A percentile compares a stretch with the other conserved stretches of the same genome.
Evolutionary conservation across 2,113 vertebrate genomes (phyloP).

Genomic region (Orientallactaga bullata): DNA sequence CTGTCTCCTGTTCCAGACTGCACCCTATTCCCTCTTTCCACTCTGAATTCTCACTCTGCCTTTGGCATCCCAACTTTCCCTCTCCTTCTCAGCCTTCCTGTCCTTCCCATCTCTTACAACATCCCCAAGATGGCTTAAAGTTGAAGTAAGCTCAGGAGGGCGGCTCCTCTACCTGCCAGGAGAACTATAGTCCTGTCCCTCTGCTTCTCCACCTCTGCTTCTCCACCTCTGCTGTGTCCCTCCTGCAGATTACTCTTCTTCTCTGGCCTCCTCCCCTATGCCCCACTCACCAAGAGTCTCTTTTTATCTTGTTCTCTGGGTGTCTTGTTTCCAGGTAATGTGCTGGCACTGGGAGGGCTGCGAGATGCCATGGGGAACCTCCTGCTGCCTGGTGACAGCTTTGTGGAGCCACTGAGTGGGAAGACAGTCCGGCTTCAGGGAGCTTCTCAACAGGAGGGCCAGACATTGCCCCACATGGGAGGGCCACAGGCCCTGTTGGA

Average conservation of each 20-base stretch:
- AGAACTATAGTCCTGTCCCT: neutral
- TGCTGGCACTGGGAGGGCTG: slow-evolving; percentile 91
- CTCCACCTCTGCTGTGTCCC: no score
- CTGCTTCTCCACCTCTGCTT: no score
- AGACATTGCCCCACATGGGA: slow-evolving; percentile 86
- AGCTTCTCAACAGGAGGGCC: slow-evolving; percentile 81
- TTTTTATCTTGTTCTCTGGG: neutral
- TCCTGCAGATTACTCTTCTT: neutral
- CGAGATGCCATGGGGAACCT: slow-evolving; percentile 62
- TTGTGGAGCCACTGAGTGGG: slow-evolving; percentile 91
- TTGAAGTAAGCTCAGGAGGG: neutral
- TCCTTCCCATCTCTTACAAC: neutral
- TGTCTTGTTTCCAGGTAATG: slow-evolving; percentile 85
- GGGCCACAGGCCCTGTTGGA: slow-evolving; percentile 90
- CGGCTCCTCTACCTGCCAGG: neutral
- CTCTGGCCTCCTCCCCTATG: no score
- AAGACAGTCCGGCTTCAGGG: slow-evolving; percentile 86
- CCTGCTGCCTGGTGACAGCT: slow-evolving; percentile 89
- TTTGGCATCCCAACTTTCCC: neutral
- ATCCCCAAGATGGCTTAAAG: neutral
- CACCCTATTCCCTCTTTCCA: neutral
- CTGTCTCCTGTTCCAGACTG: neutral
- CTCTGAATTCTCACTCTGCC: neutral
- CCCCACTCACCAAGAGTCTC: neutral
- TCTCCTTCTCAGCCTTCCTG: neutral